A percentile compares a stretch with the other conserved stretches of the same genome.
These are phyloP conservation scores for Merops nubicus DNA, from an alignment of 2,113 vertebrate genomes.

Conservation along the genomic window DNA sequence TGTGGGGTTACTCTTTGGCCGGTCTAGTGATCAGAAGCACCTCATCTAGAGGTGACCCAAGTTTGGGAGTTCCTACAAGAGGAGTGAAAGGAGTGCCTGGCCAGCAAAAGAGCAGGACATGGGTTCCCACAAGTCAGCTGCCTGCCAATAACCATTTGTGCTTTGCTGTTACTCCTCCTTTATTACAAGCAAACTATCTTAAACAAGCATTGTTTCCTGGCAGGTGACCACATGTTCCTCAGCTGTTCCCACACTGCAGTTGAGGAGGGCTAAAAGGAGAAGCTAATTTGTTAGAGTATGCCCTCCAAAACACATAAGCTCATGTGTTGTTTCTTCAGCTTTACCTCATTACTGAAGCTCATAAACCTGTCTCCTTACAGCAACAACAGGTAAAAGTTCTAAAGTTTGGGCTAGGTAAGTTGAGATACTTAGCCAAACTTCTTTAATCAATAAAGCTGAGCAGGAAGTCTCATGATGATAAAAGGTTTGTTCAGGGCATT, in stretches of 20 bases:
- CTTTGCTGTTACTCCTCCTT: background rate
- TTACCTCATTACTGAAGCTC: background rate
- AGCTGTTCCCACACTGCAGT: background rate
- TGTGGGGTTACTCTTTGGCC: background rate
- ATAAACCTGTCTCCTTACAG: background rate
- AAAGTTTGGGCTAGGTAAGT: background rate
- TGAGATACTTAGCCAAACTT: background rate
- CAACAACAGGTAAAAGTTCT: background rate
- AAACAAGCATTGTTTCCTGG: background rate
- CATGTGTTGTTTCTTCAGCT: background rate
- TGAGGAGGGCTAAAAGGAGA: background rate
- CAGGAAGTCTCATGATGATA: background rate
- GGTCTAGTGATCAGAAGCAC: background rate
- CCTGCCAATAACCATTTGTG: background rate
- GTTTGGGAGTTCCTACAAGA: background rate
- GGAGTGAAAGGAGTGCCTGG: fast-evolving
- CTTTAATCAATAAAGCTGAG: background rate
- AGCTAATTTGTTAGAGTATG: background rate
- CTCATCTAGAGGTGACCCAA: background rate
- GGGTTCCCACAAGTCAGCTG: background rate
- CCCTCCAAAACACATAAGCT: background rate
- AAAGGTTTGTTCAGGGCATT: background rate
- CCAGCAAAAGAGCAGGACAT: background rate
- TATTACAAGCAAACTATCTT: background rate
- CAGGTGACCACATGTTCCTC: background rate